Conservation (phyloP, 1,140 invertebrate species). For the Drosophila parvula region DNA sequence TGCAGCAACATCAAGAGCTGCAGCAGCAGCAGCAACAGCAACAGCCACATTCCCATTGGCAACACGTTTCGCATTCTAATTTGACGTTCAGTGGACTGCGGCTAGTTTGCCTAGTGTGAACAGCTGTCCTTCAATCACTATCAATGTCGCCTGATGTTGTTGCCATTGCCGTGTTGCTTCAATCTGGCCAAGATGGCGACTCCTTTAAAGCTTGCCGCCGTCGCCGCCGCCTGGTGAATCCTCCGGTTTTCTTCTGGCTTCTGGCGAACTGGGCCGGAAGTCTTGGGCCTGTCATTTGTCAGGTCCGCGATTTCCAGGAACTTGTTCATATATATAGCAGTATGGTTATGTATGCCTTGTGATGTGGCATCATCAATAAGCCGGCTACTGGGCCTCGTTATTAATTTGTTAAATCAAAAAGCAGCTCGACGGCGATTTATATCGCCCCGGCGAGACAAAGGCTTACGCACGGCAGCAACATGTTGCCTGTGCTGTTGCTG, state of each 20-base stretch:
- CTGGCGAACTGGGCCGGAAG: slow-evolving; percentile 77
- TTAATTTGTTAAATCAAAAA: slow-evolving; percentile 84
- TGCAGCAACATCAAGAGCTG: slow-evolving; percentile 9
- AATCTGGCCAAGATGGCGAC: slow-evolving; percentile 78
- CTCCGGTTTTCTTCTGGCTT: slow-evolving; percentile 54
- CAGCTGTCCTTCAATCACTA: slow-evolving; percentile 82
- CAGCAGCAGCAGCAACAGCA: slow-evolving; percentile 6
- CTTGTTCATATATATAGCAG: slow-evolving; percentile 17
- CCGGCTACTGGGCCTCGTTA: slow-evolving; percentile 70
- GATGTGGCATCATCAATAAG: slow-evolving; percentile 80
- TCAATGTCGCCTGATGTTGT: slow-evolving; percentile 64
- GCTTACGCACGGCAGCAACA: slow-evolving; percentile 71
- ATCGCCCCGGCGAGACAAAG: slow-evolving; percentile 64
- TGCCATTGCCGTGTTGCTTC: slow-evolving; percentile 52
- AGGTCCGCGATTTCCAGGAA: slow-evolving; percentile 64
- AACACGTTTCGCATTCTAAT: slow-evolving; percentile 84
- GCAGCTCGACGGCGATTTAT: slow-evolving; percentile 70
- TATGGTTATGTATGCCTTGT: slow-evolving; percentile 16
- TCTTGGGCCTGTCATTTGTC: slow-evolving; percentile 76
- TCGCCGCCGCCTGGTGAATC: slow-evolving; percentile 52
- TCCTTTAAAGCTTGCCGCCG: slow-evolving; percentile 60
- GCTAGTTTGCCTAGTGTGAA: slow-evolving; percentile 70
- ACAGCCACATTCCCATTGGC: slow-evolving; percentile 64
- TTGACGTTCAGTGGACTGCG: slow-evolving; percentile 68
- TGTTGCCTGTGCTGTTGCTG: slow-evolving; percentile 52